Conservation (phyloP, 2,888 invertebrate species). For the Agrochola litura region DNA sequence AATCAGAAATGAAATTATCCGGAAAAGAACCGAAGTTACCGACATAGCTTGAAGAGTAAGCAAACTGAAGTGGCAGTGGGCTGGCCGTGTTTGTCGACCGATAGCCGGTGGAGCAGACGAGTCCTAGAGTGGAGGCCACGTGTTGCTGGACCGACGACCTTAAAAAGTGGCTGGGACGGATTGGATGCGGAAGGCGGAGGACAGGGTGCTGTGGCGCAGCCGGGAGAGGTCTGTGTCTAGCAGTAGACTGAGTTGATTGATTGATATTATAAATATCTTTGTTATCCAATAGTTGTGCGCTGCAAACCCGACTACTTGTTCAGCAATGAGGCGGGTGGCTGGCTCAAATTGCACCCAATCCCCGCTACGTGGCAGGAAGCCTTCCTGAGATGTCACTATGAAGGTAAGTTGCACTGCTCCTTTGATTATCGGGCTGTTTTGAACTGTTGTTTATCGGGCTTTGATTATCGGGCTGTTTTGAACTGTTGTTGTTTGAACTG, state of each 20-base stretch:
- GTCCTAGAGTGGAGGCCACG: no score
- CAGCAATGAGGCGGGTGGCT: slow-evolving; percentile 1
- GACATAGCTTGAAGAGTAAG: no score
- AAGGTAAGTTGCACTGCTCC: slow-evolving; percentile 14
- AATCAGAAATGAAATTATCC: no score
- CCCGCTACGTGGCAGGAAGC: slow-evolving; percentile 32
- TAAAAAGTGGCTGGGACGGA: neutral
- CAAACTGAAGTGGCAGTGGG: no score
- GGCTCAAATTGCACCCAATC: slow-evolving; percentile 25
- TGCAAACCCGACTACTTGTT: slow-evolving; percentile 19
- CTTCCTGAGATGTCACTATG: slow-evolving; percentile 11
- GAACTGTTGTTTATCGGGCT: no score
- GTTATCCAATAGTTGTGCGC: neutral
- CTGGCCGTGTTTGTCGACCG: no score
- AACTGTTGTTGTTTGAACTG: no score
- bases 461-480: no score
- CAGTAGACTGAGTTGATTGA: neutral
- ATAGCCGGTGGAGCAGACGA: no score
- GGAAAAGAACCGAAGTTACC: no score
- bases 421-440: neutral
- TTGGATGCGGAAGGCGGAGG: neutral
- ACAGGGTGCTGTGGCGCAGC: neutral
- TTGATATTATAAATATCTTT: neutral
- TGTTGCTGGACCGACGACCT: neutral
- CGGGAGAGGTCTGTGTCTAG: neutral